Evolutionary conservation across 2,113 vertebrate genomes (phyloP), one percentile per base, ranked within the genome.

Genomic region (Labeo catla): DNA sequence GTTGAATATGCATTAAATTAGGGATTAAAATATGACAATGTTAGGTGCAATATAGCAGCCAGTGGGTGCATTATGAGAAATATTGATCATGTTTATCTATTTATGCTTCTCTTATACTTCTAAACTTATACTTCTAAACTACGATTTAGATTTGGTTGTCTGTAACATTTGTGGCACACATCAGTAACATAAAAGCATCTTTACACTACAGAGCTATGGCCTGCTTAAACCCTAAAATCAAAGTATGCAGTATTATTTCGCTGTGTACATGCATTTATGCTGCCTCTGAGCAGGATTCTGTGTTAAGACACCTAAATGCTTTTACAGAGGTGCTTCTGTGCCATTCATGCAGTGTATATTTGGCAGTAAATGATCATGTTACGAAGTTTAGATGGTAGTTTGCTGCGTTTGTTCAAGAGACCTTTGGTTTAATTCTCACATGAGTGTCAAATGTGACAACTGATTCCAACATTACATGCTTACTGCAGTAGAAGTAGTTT

Each of bases 371-470:
- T 21, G 16, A 43, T 72, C 16, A 43, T 43, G 68, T 43, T 10
- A 43, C 10, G 36, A 72, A 43, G 68, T 43, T 43, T 43, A 72
- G 36, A 19, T 70, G 36, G 16, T 43, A 43, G 36, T 45, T 45
- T 10, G 21, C 68, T 21, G 23, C 47, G 13, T 52, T 54, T 15
- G 49, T 77, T 77, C 15, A 21, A 16, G 76, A 70, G 73, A 43
- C 57, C 36, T 52, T 74, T 81, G 47, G 73, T 52, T 54, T 74
- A 66, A 66, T 65, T 8, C 52, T 82, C 89, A 87, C 85, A 85
- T 28, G 34, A 54, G 61, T 81, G 81, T 84, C 43, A 88, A 47
- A 90, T 82, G 83, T 90, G 81, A 82, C 89, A 57, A 63, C 85
- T 78, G 54, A 77, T 49, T 87, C 76, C 76, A 34, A 88, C 82